Evolutionary conservation across 2,113 vertebrate genomes (phyloP).

Genomic region (Grallaria varia): DNA sequence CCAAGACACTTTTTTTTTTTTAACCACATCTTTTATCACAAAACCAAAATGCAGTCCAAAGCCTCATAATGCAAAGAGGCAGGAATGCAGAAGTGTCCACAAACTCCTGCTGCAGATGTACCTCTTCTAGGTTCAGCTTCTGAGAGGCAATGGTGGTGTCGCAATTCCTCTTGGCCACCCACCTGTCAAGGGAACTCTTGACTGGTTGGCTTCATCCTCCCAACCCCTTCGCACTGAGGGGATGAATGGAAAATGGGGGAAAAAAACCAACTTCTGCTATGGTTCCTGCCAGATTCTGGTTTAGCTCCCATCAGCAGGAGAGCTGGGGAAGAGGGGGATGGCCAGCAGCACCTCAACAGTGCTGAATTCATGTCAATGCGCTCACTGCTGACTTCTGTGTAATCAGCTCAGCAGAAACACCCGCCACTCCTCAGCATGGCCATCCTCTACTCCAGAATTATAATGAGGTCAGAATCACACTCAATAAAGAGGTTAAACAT

Average conservation of each 20-base stretch:
- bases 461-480: neutral
- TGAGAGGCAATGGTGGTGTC: neutral
- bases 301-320: neutral
- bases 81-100: neutral
- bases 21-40: neutral
- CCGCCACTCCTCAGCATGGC: neutral
- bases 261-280: neutral
- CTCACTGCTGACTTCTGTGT: neutral
- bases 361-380: neutral
- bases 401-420: neutral
- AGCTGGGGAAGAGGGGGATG: neutral
- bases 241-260: neutral
- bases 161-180: neutral
- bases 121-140: neutral
- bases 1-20: neutral
- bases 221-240: neutral
- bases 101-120: neutral
- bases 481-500: neutral
- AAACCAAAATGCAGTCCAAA: neutral
- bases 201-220: neutral
- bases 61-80: fast-evolving
- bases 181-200: neutral
- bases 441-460: neutral
- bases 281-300: neutral
- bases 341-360: neutral